A percentile compares a stretch with the other conserved stretches of the same genome.
These are phyloP conservation scores for Pyrgus malvae DNA, from an alignment of 2,888 invertebrate species.

Conservation along the genomic window DNA sequence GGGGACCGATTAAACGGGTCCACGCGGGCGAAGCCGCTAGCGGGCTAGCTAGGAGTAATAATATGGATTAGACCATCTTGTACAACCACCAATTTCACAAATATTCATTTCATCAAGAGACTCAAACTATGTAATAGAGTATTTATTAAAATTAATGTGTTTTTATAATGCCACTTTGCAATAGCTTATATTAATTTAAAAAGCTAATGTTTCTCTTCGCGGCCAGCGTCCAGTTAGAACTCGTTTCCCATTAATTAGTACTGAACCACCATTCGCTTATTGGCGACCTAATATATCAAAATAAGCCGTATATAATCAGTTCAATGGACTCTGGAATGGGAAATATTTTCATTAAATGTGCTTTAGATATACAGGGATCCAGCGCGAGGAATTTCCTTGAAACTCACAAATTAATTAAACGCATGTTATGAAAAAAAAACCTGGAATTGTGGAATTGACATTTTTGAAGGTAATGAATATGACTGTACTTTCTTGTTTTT, in stretches of 20 bases:
- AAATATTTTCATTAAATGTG: background rate
- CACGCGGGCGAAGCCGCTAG: no score
- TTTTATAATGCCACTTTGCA: no score
- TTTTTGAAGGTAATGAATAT: no score
- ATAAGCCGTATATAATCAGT: constrained; percentile 12
- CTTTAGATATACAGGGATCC: constrained; percentile 20
- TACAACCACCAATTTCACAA: no score
- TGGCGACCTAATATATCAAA: constrained; percentile 11
- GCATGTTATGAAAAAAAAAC: background rate
- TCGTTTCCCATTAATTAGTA: constrained; percentile 1
- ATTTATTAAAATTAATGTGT: no score
- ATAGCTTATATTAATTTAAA: background rate
- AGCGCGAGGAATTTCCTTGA: background rate
- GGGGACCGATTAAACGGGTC: no score
- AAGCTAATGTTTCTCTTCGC: background rate
- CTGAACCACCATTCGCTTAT: constrained; percentile 1
- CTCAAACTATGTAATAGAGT: no score
- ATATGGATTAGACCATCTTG: no score
- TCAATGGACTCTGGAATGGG: background rate
- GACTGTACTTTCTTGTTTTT: no score
- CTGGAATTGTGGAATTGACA: background rate
- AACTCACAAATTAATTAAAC: background rate
- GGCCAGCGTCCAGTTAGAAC: constrained; percentile 2
- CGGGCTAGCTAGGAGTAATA: no score
- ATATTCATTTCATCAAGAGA: no score